phyloP scores from a whole-genome alignment of 1,140 invertebrate genomes.

The Drosophila simulans region DNA sequence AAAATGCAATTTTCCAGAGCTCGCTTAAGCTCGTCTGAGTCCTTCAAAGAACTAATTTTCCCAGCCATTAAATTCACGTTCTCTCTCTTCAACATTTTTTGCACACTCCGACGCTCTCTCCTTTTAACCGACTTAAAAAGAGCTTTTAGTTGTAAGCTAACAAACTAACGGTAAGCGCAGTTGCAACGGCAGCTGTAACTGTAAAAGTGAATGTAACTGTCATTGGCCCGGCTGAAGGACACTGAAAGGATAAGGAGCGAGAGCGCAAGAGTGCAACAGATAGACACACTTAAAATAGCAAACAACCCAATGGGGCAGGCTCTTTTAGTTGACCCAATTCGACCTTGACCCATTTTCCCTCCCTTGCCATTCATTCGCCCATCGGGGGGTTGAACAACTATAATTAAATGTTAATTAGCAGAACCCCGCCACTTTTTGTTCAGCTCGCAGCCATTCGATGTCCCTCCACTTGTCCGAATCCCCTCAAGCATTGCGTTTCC shows the following conservation, averaged over 20 bases:
- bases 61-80: slow-evolving; percentile 53
- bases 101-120: neutral
- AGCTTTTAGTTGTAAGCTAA: slow-evolving; percentile 71
- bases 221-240: slow-evolving; percentile 68
- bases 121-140: slow-evolving; percentile 40
- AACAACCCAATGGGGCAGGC: slow-evolving; percentile 66
- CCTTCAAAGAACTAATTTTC: slow-evolving; percentile 61
- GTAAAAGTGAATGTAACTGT: slow-evolving; percentile 62
- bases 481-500: slow-evolving; percentile 7
- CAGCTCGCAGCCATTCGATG: slow-evolving; percentile 17
- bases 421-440: slow-evolving; percentile 7
- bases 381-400: slow-evolving; percentile 19
- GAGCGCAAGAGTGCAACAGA: slow-evolving; percentile 32
- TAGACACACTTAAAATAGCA: slow-evolving; percentile 62
- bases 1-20: slow-evolving; percentile 40
- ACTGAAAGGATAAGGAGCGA: slow-evolving; percentile 6
- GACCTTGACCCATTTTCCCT: slow-evolving; percentile 72
- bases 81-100: slow-evolving; percentile 13
- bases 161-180: slow-evolving; percentile 53
- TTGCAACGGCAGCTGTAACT: slow-evolving; percentile 38
- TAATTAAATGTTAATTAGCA: slow-evolving; percentile 55
- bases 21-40: slow-evolving; percentile 21
- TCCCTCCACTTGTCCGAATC: slow-evolving; percentile 13
- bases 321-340: slow-evolving; percentile 72
- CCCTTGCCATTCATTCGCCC: slow-evolving; percentile 9